Base-by-base conservation (phyloP, 2,888 invertebrate species). In the Seladonia tumulorum region DNA sequence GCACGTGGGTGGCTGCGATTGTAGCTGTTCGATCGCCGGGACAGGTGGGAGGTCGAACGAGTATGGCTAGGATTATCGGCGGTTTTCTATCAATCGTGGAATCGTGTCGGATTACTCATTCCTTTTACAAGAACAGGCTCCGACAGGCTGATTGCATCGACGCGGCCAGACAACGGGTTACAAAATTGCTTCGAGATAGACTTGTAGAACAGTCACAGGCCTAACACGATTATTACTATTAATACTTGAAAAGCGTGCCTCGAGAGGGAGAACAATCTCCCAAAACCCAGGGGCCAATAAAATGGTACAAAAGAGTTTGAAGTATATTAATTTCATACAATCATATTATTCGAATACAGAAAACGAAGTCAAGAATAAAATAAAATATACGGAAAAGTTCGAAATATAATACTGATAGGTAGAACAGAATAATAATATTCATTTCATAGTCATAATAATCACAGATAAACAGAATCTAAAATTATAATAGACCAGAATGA, bases 1-100 rank as follows among this genome's bases (percentile, higher is more conserved):
- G 77, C 77, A 76, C 87, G 87, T 86, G 87, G 87, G 86, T 86
- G 86, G 81, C 76, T 70, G 63, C 60, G 71, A 80, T 82, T 80
- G 47, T 47, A 18, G 53, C 63, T 60, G 53, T 22, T 73, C 60
- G 60, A 22, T 25, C 16, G 4, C 22, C 14, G 10, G 25, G 16
- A 57, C 76, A 45, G 10, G 85, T 86, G 42, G 84, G 86, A 63
- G 53, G 72, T 73, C 22, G 29, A 12, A 82, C 66, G 53, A 16
- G 29, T 53, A 63, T 71, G 71, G 75, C 22, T 66, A 29, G 63
- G n/a, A 53, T 70, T 45, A 76, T 42, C 68, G 42, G 25, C 2
- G 42, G 0, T 25, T 63, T 8, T 45, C 35, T 49, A 57, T 75
- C 73, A 25, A 73, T 73, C 63, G 76, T 25, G 42, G 66, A 76